These are phyloP conservation scores for Heterotis niloticus DNA, from an alignment of 2,113 vertebrate genomes.

Conservation along the genomic window DNA sequence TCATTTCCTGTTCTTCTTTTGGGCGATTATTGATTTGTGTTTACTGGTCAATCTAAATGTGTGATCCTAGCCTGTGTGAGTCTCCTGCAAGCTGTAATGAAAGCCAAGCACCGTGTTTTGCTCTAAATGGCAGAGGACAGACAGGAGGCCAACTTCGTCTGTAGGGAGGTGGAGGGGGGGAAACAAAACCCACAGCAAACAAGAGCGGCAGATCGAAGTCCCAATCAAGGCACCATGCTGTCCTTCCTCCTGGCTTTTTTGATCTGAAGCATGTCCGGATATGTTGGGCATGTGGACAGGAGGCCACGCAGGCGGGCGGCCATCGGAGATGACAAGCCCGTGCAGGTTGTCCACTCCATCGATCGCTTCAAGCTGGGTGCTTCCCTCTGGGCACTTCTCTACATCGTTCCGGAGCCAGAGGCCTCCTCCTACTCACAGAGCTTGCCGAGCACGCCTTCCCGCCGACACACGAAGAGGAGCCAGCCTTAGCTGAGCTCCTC, in stretches of 20 bases:
- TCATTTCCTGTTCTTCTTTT: slow-evolving; percentile 41
- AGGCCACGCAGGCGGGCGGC: background rate
- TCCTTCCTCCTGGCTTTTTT: background rate
- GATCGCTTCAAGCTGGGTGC: slow-evolving; percentile 21
- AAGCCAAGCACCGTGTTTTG: background rate
- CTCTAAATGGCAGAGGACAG: slow-evolving; percentile 12
- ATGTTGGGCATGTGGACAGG: background rate
- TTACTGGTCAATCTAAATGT: slow-evolving; percentile 38
- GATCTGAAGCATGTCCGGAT: slow-evolving; percentile 29
- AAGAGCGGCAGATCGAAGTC: slow-evolving; percentile 25
- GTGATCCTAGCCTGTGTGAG: slow-evolving; percentile 36
- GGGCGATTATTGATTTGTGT: slow-evolving; percentile 44
- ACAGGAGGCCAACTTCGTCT: background rate
- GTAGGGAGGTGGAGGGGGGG: background rate
- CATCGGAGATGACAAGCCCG: background rate
- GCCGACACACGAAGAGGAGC: background rate
- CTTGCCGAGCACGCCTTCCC: background rate
- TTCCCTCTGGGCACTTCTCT: background rate
- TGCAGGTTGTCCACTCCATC: background rate
- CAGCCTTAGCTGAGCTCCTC: background rate
- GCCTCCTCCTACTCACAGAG: background rate
- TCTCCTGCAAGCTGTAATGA: slow-evolving; percentile 36
- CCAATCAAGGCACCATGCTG: background rate
- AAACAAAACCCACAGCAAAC: background rate
- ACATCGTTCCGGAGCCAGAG: background rate